Percentiles rank a stretch among this genome's conserved stretches.
phyloP scores from a whole-genome alignment of 2,888 invertebrate genomes.

The Coelopa pilipes region DNA sequence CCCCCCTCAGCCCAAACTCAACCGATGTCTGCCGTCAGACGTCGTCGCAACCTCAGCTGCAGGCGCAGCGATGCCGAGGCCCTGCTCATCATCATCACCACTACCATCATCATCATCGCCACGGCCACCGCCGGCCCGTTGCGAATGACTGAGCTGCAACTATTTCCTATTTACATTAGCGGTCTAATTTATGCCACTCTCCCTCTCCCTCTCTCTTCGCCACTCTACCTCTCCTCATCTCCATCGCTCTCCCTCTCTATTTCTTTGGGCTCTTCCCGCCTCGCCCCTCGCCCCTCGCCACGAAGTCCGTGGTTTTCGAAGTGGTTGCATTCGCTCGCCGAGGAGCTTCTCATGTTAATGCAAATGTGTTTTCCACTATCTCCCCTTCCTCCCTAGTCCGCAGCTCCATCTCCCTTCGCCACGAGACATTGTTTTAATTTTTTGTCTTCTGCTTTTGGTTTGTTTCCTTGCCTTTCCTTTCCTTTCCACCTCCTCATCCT shows the following conservation, averaged over 20 bases:
- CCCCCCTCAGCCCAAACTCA: no score
- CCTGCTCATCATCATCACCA: no score
- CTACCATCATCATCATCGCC: neutral
- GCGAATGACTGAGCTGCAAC: constrained; percentile 18
- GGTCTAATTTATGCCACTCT: constrained; percentile 20
- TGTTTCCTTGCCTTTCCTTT: neutral
- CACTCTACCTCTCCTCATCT: no score
- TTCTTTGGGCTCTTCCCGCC: no score
- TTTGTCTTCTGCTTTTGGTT: neutral
- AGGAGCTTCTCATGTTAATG: constrained; percentile 2
- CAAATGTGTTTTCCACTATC: neutral
- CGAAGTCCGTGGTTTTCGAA: no score
- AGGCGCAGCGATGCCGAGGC: no score
- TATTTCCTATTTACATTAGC: constrained; percentile 27
- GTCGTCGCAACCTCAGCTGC: no score
- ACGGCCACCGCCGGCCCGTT: constrained; percentile 10
- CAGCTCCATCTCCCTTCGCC: neutral
- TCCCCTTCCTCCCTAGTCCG: neutral
- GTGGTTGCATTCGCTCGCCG: neutral
- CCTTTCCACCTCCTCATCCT: neutral
- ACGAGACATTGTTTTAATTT: neutral
- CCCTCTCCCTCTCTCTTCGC: no score
- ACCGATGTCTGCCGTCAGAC: no score
- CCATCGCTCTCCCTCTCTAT: no score
- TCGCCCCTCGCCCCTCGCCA: no score